phyloP scores from a whole-genome alignment of 2,113 vertebrate species.

The Notothenia coriiceps region DNA sequence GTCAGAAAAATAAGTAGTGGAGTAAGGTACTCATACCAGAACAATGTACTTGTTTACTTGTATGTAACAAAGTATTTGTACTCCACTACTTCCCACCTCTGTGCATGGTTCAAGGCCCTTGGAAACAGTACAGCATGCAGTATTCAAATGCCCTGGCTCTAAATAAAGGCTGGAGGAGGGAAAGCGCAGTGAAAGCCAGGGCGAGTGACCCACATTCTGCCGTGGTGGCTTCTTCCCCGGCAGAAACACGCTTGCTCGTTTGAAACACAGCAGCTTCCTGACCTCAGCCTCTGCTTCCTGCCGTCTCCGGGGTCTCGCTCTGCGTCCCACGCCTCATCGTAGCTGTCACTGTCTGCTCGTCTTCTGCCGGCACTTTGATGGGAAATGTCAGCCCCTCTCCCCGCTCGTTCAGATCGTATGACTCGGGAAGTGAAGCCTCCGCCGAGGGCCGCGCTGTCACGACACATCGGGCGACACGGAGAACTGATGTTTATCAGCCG shows the following conservation, averaged over 20 bases:
- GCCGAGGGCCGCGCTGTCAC: constrained; percentile 42
- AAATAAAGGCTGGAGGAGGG: constrained; percentile 45
- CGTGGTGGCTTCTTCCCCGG: constrained; percentile 45
- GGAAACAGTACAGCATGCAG: constrained; percentile 48
- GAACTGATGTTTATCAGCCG: constrained; percentile 48
- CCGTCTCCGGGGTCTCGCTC: constrained; percentile 38
- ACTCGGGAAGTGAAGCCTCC: constrained; percentile 32
- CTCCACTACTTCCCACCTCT: too few relatives aligned
- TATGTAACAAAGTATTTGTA: too few relatives aligned
- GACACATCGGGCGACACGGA: constrained; percentile 38
- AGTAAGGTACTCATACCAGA: too few relatives aligned
- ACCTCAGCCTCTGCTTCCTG: constrained; percentile 59
- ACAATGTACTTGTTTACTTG: too few relatives aligned
- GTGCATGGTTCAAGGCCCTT: neutral
- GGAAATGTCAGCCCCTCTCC: constrained; percentile 56
- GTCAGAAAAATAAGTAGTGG: too few relatives aligned
- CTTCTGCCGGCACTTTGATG: constrained; percentile 43
- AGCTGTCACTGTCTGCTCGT: constrained; percentile 36
- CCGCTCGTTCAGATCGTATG: constrained; percentile 34
- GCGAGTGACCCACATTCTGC: constrained; percentile 70
- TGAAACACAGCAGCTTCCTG: constrained; percentile 39
- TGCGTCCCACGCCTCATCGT: constrained; percentile 15
- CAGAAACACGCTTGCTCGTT: constrained; percentile 34
- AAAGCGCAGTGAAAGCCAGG: constrained; percentile 18
- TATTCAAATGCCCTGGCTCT: constrained; percentile 60